Conservation (phyloP, 1,140 invertebrate species). For the Drosophila melanica region DNA sequence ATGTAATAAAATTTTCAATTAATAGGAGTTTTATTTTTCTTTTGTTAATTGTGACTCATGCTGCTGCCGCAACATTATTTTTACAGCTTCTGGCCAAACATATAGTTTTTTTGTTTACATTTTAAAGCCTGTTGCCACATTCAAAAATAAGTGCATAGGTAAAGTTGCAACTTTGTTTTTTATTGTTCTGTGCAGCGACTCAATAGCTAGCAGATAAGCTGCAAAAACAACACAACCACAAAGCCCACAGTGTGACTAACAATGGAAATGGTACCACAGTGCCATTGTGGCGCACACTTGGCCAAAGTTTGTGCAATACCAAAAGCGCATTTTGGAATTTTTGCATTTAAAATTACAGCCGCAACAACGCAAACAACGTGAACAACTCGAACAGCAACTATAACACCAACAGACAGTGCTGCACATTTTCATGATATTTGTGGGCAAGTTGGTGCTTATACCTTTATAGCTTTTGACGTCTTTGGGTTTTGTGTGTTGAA, state of each 20-base stretch:
- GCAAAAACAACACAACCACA: constrained; percentile 34
- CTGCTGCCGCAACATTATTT: constrained; percentile 13
- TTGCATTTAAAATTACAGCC: constrained; percentile 51
- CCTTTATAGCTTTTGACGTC: constrained; percentile 41
- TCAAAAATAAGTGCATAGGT: constrained; percentile 53
- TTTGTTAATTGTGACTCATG: constrained; percentile 18
- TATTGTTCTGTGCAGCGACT: constrained; percentile 52
- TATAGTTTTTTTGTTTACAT: constrained; percentile 12
- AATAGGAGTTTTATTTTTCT: not conserved
- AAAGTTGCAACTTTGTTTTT: constrained; percentile 55
- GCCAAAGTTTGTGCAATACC: constrained; percentile 59
- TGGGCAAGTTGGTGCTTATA: constrained; percentile 25
- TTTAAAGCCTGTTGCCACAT: constrained; percentile 35
- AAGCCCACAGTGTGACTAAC: constrained; percentile 44
- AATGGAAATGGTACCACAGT: constrained; percentile 44
- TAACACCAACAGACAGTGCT: constrained; percentile 35
- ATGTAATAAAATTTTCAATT: not conserved
- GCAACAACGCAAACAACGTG: constrained; percentile 14
- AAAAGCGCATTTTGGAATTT: constrained; percentile 62
- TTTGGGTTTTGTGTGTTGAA: constrained; percentile 19
- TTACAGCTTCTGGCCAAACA: constrained; percentile 11
- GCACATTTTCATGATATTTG: constrained; percentile 46
- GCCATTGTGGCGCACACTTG: constrained; percentile 44
- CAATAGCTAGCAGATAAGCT: constrained; percentile 58
- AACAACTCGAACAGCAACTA: constrained; percentile 26